Conservation (phyloP, 2,888 invertebrate genomes). For the Amiota mariae region DNA sequence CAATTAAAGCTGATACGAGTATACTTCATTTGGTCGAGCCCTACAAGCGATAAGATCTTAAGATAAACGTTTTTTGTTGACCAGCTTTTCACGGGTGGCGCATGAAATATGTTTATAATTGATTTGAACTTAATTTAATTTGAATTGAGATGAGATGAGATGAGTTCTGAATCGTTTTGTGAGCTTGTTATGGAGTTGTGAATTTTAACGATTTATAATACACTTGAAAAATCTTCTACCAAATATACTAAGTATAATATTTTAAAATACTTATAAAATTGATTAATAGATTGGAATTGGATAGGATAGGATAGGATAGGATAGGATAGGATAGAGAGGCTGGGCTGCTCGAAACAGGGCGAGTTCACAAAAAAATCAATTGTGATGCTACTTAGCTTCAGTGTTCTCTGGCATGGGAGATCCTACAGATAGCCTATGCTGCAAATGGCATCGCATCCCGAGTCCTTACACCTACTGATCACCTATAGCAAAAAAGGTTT, state of each 20-base stretch:
- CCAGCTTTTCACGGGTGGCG: conserved; percentile 44
- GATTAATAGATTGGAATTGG: too few relatives aligned
- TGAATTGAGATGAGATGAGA: conserved; percentile 14
- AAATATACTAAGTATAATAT: too few relatives aligned
- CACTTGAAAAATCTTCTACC: conserved; percentile 2
- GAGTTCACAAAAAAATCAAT: background rate
- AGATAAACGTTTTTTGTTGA: conserved; percentile 20
- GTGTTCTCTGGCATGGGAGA: background rate
- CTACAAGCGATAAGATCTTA: conserved; percentile 54
- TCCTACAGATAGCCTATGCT: too few relatives aligned
- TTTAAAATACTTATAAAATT: too few relatives aligned
- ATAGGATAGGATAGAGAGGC: too few relatives aligned
- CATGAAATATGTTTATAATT: conserved; percentile 30
- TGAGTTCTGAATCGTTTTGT: background rate
- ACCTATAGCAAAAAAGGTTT: background rate
- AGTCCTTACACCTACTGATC: too few relatives aligned
- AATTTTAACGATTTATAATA: conserved; percentile 6
- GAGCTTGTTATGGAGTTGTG: background rate
- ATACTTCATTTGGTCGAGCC: conserved; percentile 35
- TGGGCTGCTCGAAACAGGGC: too few relatives aligned
- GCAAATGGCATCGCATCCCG: too few relatives aligned
- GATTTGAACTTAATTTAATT: conserved; percentile 23
- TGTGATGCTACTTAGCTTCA: background rate
- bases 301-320: too few relatives aligned
- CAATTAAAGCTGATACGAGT: conserved; percentile 47